Evolutionary conservation across 1,140 invertebrate species (phyloP), one percentile per base, ranked within the genome.

Genomic region (Brachystomella parvula): DNA sequence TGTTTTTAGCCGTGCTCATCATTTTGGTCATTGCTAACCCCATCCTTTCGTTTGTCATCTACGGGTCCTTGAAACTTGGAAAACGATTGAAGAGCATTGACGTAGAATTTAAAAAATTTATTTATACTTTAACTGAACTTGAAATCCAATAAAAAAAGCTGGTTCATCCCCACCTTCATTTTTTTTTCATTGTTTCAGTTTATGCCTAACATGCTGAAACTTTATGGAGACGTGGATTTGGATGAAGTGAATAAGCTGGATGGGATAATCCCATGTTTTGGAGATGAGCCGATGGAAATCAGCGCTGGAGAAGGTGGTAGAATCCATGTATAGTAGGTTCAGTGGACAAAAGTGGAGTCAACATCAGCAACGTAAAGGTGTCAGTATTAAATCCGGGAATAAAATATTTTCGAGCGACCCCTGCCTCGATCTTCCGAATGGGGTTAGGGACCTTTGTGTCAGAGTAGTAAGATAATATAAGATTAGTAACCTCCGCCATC

Each of bases 1-100:
- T 83, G 0, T 76, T 90, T n/a, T 81, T 90, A 0, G 79, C 80
- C 30, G 76, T 89, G 2, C 76, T 92, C 2, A 82, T 89, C 68
- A 74, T 87, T 3, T 74, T 90, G 2, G 88, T 87, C 1, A 77
- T 89, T 28, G 84, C 85, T 0, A 91, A 92, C 79, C 78, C 89
- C 47, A 76, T 88, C 26, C 78, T 91, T 21, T 89, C 86, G 0
- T 80, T 87, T 47, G 84, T 84, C 1, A 86, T 88, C 53, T 79
- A 89, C 47, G 85, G 84, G 12, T 86, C 90, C 6, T 77, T 90
- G 57, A 76, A 85, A 60, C 78, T 90, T 62, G 86, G 87, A 0
- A 83, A 85, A 74, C 85, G 89, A 47, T 88, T 96, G 83, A 86
- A 92, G 75, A 87, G 87, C 64, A 83, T 95, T 72, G 91, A 96